phyloP scores from a whole-genome alignment of 2,888 invertebrate species.

The Orthonevra nobilis region DNA sequence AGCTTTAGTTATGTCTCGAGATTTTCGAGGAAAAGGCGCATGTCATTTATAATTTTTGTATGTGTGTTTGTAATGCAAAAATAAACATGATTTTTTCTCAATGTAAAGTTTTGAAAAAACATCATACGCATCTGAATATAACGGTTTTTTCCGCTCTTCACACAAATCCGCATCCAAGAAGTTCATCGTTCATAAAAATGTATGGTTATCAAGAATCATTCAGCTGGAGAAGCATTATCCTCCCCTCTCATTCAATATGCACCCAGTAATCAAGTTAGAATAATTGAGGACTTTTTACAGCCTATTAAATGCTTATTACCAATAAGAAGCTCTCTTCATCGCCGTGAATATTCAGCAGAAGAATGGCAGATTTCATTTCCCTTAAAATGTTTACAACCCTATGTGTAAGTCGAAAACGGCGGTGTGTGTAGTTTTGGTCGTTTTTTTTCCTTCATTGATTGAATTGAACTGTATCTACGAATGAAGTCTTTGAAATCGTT shows the following conservation, averaged over 20 bases:
- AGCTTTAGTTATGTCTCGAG: no score
- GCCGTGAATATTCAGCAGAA: slow-evolving; percentile 7
- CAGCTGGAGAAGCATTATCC: slow-evolving; percentile 10
- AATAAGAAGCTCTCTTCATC: slow-evolving; percentile 25
- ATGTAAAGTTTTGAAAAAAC: no score
- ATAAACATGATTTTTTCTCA: no score
- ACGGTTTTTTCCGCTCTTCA: no score
- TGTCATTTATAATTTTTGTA: no score
- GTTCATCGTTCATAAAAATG: no score
- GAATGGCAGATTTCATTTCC: slow-evolving; percentile 52
- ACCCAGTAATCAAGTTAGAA: slow-evolving; percentile 49
- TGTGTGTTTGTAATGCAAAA: no score
- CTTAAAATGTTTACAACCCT: slow-evolving; percentile 16
- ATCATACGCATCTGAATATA: no score
- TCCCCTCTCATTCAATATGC: slow-evolving; percentile 38
- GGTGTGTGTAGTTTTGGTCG: no score
- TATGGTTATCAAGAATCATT: no score
- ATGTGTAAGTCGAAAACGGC: slow-evolving; percentile 7
- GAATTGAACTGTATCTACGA: slow-evolving; percentile 62
- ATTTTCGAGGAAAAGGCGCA: no score
- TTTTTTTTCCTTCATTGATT: slow-evolving; percentile 38
- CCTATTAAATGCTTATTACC: slow-evolving; percentile 46
- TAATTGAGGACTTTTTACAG: slow-evolving; percentile 48
- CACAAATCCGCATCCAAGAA: no score
- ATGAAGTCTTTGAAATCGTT: slow-evolving; percentile 63